phyloP scores from a whole-genome alignment of 2,797 vertebrate species.

The Eulemur coronatus region DNA sequence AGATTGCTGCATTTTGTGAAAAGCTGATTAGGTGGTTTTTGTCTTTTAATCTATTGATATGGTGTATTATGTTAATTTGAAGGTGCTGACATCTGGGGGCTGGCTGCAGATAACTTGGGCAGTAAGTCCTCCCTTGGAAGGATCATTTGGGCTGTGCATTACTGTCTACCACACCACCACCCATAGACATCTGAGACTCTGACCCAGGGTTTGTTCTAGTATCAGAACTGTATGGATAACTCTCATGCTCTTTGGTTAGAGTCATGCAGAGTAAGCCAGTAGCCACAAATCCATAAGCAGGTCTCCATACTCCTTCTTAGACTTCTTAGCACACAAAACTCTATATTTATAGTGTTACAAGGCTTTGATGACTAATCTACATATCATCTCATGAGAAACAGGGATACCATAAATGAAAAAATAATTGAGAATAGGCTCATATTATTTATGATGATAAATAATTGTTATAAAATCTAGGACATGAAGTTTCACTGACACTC shows the following conservation, averaged over 20 bases:
- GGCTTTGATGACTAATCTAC: background rate
- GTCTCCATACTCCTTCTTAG: background rate
- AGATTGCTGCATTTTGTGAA: background rate
- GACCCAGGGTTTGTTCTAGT: background rate
- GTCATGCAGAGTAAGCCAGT: background rate
- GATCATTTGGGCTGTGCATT: background rate
- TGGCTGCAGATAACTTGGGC: background rate
- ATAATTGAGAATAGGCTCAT: background rate
- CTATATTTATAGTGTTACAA: background rate
- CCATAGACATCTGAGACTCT: conserved; percentile 5
- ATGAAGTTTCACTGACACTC: background rate
- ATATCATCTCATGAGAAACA: background rate
- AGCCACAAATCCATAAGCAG: background rate
- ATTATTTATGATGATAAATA: background rate
- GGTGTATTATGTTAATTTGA: background rate
- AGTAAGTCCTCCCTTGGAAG: background rate
- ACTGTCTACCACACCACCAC: background rate
- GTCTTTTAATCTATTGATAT: background rate
- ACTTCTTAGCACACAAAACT: background rate
- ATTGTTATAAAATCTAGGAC: background rate
- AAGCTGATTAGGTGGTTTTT: background rate
- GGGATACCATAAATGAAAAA: background rate
- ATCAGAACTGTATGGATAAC: background rate
- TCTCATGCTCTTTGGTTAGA: background rate
- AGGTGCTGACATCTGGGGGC: background rate